Evolutionary conservation across 2,113 vertebrate species (phyloP).

Genomic region (Gallinago undulata): DNA sequence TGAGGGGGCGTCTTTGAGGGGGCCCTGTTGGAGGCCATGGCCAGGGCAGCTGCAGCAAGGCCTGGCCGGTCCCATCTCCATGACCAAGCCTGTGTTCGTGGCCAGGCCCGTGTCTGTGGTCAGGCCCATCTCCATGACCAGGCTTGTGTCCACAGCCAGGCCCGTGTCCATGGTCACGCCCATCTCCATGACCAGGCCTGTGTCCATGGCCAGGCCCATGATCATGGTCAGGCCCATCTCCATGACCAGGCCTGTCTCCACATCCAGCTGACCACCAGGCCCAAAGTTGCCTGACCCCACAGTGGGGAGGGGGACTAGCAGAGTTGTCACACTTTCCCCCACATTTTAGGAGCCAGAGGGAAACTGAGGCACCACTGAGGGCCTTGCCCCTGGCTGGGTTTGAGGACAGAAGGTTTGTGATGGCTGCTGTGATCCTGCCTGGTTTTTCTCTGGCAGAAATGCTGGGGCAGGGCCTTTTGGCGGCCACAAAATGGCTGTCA

Average conservation of each 20-base stretch:
- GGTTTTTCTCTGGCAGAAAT: background rate
- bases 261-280: background rate
- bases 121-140: too few species aligned
- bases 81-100: too few species aligned
- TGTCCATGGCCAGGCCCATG: too few species aligned
- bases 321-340: background rate
- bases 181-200: accelerated
- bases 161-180: too few species aligned
- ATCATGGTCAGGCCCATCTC: too few species aligned
- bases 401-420: background rate
- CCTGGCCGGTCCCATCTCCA: background rate
- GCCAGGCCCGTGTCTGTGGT: too few species aligned
- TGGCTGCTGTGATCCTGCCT: accelerated
- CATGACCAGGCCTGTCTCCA: too few species aligned
- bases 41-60: background rate
- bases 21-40: accelerated
- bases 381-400: background rate
- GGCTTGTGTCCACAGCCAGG: too few species aligned
- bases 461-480: background rate
- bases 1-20: background rate
- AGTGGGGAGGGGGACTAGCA: background rate
- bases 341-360: background rate
- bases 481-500: background rate
- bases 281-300: accelerated
- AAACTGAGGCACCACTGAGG: background rate